Evolutionary conservation across 2,113 vertebrate species (phyloP), one percentile per base, ranked within the genome.

Genomic region (Micromys minutus): DNA sequence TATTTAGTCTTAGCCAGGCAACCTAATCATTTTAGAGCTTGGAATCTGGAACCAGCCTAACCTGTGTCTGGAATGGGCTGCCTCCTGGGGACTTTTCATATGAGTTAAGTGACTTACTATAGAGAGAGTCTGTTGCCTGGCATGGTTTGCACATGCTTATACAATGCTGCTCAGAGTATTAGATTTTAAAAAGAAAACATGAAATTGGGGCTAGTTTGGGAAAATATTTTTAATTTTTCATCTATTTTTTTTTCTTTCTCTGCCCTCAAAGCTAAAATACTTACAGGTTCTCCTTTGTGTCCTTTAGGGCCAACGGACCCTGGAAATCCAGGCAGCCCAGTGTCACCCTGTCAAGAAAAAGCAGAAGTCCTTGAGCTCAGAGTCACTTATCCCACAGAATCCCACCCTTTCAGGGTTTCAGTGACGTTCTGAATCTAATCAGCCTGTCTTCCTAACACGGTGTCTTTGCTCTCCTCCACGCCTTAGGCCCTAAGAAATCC

Each of bases 201-300:
- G 72, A 39, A 91, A 90, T 42, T 84, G 47, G n/a, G 29, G 36
- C 7, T 90, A 21, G 69, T 86, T 57, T 86, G 19, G 76, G 65
- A 75, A 94, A 77, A 80, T 15, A 81, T 52, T 74, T 95, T 91
- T 59, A 72, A 90, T 83, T 83, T 17, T 67, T 7, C 22, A 22
- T 83, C 5, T 5, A 7, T 5, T 52, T 65, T 13, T 34, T 80
- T 95, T 21, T 13, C 3, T 3, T 26, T 83, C 42, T 94, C 6
- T 76, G n/a, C 39, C 76, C 50, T 94, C 1, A 96, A 87, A 80
- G 59, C 5, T 63, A 76, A 97, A 97, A 91, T 95, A 84, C 98
- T 96, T 98, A 99, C 99, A 72, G 97, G 2, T 45, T 99, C 99
- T 97, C 99, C 99, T 94, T 97, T 98, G 61, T 98, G 98, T 96